Evolutionary conservation across 2,797 vertebrate genomes (phyloP).

Genomic region (Anguilla megastoma): DNA sequence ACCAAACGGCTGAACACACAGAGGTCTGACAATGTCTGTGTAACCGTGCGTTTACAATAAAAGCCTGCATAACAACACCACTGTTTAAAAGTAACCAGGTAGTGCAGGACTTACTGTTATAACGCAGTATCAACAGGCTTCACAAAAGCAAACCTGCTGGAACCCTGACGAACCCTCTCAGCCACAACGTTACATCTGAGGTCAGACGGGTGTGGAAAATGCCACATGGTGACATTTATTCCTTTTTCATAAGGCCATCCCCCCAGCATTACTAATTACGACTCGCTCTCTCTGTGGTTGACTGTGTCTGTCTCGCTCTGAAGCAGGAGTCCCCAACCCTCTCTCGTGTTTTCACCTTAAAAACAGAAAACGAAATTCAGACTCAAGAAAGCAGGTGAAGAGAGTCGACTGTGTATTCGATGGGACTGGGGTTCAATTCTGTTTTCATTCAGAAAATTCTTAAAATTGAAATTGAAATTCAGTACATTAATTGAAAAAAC

Average conservation of each 20-base stretch:
- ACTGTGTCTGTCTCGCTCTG: constrained; percentile 48
- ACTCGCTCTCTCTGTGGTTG: neutral
- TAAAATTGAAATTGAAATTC: no score
- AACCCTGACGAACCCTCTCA: neutral
- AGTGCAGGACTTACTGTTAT: neutral
- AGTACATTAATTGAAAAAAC: no score
- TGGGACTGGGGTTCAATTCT: no score
- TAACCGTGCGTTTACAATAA: neutral
- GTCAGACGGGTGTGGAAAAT: neutral
- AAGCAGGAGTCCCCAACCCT: constrained; percentile 41
- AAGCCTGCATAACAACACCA: neutral
- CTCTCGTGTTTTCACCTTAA: neutral
- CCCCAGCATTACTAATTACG: neutral
- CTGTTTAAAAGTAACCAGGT: neutral
- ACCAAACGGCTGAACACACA: constrained; percentile 35
- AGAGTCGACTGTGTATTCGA: no score
- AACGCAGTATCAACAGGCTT: neutral
- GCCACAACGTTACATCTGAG: neutral
- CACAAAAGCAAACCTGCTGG: neutral
- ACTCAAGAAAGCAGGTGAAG: no score
- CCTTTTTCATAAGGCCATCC: constrained; percentile 5
- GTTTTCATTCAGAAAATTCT: no score
- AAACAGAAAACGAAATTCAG: no score
- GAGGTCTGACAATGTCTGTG: neutral
- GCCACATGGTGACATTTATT: neutral